Evolutionary conservation across 2,888 invertebrate genomes (phyloP).

Genomic region (Patella pellucida): DNA sequence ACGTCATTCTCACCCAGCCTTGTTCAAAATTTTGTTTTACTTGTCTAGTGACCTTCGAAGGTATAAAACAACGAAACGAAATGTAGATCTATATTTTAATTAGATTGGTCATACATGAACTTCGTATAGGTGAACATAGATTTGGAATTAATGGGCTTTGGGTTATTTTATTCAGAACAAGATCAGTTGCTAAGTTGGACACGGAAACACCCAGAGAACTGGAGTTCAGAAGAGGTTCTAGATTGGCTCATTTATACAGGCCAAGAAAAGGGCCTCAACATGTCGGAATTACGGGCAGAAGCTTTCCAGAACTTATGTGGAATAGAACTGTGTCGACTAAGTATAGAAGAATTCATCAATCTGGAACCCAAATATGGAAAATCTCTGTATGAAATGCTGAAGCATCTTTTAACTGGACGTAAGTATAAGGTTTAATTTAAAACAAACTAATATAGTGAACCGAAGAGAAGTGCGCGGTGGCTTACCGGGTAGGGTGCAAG

Average conservation of each 20-base stretch:
- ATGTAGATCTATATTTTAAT: too few species aligned
- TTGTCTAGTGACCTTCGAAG: too few species aligned
- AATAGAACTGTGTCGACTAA: constrained; percentile 52
- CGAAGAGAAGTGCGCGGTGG: too few species aligned
- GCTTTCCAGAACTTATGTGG: constrained; percentile 57
- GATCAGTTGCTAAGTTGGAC: constrained; percentile 53
- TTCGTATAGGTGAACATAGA: too few species aligned
- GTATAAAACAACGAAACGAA: too few species aligned
- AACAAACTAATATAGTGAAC: too few species aligned
- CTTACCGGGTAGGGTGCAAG: too few species aligned
- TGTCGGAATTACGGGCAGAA: constrained; percentile 53
- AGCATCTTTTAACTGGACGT: constrained; percentile 30
- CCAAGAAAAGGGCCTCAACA: constrained; percentile 50
- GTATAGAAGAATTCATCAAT: constrained; percentile 45
- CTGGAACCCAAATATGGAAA: constrained; percentile 54
- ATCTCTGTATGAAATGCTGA: constrained; percentile 45
- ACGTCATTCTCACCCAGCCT: too few species aligned
- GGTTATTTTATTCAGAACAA: constrained; percentile 24
- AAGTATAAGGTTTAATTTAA: neutral
- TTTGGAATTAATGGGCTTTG: too few species aligned
- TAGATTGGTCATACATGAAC: too few species aligned
- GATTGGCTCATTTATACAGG: constrained; percentile 61
- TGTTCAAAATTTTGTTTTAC: too few species aligned
- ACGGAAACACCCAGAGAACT: constrained; percentile 55
- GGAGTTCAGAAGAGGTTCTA: constrained; percentile 53